phyloP scores from a whole-genome alignment of 2,888 invertebrate species.

The Selenia dentaria region DNA sequence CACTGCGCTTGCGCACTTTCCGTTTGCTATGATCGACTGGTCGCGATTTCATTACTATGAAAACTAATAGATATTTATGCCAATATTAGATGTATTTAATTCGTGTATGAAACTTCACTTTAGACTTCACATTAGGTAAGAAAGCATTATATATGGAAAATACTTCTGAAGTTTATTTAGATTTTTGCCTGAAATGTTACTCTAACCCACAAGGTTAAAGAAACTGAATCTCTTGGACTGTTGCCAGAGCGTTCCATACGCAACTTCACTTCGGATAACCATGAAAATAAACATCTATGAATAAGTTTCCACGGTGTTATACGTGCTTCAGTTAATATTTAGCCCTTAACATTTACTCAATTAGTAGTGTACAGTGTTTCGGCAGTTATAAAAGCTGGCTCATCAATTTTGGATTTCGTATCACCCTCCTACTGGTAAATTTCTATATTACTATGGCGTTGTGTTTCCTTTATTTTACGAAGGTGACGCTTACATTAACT shows the following conservation, averaged over 20 bases:
- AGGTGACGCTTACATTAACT: not conserved
- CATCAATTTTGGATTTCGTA: slow-evolving; percentile 95
- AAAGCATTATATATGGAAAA: no score
- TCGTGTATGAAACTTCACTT: no score
- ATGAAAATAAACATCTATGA: slow-evolving; percentile 80
- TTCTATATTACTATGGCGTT: not conserved
- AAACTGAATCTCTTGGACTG: slow-evolving; percentile 46
- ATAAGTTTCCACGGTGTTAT: slow-evolving; percentile 65
- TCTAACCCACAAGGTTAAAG: slow-evolving; percentile 10
- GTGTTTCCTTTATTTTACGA: not conserved
- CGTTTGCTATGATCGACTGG: no score
- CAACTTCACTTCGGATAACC: slow-evolving; percentile 49
- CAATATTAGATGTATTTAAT: no score
- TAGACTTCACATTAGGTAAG: no score
- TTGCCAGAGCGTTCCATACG: slow-evolving; percentile 59
- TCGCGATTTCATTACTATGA: no score
- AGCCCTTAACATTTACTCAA: slow-evolving; percentile 27
- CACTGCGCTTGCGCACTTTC: no score
- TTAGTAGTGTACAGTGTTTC: slow-evolving; percentile 19
- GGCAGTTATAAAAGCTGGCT: slow-evolving; percentile 86
- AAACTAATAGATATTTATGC: no score
- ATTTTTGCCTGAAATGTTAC: slow-evolving; percentile 1
- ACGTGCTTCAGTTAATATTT: slow-evolving; percentile 47
- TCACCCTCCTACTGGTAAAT: slow-evolving; percentile 90
- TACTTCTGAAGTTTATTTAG: no score